These are phyloP conservation scores for Petroica traversi DNA, from an alignment of 2,113 vertebrate species.

Conservation along the genomic window DNA sequence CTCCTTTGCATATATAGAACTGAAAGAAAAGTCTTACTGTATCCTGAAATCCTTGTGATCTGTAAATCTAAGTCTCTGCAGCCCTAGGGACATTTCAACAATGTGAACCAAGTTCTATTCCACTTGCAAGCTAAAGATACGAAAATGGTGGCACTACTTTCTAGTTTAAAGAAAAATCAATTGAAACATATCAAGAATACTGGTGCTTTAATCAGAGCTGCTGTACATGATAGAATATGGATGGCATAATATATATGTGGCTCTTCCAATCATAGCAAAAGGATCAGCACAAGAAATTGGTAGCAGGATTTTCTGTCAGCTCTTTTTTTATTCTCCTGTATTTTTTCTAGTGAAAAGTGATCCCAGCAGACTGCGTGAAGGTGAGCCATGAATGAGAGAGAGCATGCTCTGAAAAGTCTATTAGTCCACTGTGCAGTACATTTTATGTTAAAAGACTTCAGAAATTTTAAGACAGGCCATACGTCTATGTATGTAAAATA, in stretches of 20 bases:
- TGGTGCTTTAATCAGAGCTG: neutral
- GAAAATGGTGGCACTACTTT: neutral
- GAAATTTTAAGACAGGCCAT: constrained; percentile 8
- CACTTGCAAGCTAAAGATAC: neutral
- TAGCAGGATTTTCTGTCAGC: neutral
- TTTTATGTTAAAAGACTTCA: constrained; percentile 15
- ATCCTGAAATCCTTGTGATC: constrained; percentile 7
- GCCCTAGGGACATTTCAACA: neutral
- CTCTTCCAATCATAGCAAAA: neutral
- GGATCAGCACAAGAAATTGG: neutral
- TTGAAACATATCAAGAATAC: neutral
- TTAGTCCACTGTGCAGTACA: neutral
- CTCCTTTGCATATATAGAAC: neutral
- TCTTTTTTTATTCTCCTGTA: neutral
- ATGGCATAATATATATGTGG: neutral
- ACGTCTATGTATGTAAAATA: neutral
- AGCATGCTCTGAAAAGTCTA: neutral
- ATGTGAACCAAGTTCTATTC: neutral
- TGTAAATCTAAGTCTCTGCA: neutral
- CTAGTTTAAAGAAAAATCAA: constrained; percentile 21
- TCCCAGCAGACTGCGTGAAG: neutral
- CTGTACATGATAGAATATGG: neutral
- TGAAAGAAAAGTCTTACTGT: constrained; percentile 10
- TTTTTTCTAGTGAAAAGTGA: neutral
- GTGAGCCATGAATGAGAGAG: neutral